Conservation (phyloP, 2,113 vertebrate species). For the Leucosticte australis region DNA sequence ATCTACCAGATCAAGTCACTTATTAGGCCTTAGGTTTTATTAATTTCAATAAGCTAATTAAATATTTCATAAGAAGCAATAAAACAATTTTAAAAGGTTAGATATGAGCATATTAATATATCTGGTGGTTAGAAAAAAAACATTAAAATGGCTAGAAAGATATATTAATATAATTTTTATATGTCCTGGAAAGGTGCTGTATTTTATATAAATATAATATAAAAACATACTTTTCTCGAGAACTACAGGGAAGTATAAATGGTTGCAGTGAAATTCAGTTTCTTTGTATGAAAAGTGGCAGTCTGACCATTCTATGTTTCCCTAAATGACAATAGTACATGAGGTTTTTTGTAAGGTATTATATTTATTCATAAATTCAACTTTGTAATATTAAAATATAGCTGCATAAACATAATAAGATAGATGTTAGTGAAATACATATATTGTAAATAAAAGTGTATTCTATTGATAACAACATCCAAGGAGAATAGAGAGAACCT, state of each 20-base stretch:
- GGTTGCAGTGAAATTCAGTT: not conserved
- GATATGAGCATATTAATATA: not conserved
- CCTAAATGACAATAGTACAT: not conserved
- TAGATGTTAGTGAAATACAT: not conserved
- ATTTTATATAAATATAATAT: not conserved
- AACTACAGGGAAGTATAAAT: not conserved
- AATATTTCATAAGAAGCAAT: not conserved
- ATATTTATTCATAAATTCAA: not conserved
- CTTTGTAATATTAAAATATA: not conserved
- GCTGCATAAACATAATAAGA: not conserved
- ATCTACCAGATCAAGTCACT: not conserved
- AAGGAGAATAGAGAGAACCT: not conserved
- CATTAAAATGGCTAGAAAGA: not conserved
- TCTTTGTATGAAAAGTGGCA: not conserved
- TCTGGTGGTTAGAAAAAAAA: not conserved
- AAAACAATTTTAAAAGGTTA: not conserved
- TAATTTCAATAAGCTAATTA: not conserved
- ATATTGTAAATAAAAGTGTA: not conserved
- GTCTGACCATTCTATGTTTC: not conserved
- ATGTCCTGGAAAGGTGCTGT: not conserved
- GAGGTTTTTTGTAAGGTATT: not conserved
- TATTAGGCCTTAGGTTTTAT: not conserved
- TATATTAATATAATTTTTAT: not conserved
- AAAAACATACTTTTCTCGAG: not conserved
- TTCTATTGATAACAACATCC: not conserved